Evolutionary conservation across 1,140 invertebrate species (phyloP).

Genomic region (Cotesia typhae): DNA sequence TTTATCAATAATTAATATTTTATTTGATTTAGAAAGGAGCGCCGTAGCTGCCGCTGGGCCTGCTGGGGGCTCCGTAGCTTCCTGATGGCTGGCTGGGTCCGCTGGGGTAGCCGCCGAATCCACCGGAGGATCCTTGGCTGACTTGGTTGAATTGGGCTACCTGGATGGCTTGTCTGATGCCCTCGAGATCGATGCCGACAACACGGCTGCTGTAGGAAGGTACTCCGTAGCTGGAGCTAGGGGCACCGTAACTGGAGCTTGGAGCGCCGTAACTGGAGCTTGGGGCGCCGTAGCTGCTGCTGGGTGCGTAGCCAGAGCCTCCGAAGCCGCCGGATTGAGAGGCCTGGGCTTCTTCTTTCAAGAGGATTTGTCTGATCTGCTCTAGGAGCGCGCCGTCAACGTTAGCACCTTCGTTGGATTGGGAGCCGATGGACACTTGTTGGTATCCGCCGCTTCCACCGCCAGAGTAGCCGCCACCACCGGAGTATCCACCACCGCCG

Average conservation of each 20-base stretch:
- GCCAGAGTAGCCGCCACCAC: conserved; percentile 38
- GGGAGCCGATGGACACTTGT: conserved; percentile 76
- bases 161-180: conserved; percentile 72
- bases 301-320: conserved; percentile 60
- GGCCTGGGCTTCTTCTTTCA: conserved; percentile 79
- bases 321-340: conserved; percentile 59
- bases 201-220: conserved; percentile 70
- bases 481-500: conserved; percentile 68
- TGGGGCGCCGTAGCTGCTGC: conserved; percentile 62
- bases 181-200: conserved; percentile 78
- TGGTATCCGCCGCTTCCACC: conserved; percentile 76
- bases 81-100: conserved; percentile 65
- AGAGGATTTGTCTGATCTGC: conserved; percentile 81
- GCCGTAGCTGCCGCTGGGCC: conserved; percentile 58
- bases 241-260: conserved; percentile 71
- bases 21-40: conserved; percentile 56
- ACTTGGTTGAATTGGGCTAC: conserved; percentile 70
- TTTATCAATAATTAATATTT: background rate
- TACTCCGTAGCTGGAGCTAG: conserved; percentile 69
- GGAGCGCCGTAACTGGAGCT: conserved; percentile 68
- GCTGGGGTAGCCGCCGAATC: conserved; percentile 51
- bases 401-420: conserved; percentile 79
- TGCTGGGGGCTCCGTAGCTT: conserved; percentile 64
- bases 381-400: conserved; percentile 81
- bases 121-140: conserved; percentile 27